Evolutionary conservation across 2,888 invertebrate species (phyloP), one percentile per base, ranked within the genome.

Genomic region (Colletes collaris): DNA sequence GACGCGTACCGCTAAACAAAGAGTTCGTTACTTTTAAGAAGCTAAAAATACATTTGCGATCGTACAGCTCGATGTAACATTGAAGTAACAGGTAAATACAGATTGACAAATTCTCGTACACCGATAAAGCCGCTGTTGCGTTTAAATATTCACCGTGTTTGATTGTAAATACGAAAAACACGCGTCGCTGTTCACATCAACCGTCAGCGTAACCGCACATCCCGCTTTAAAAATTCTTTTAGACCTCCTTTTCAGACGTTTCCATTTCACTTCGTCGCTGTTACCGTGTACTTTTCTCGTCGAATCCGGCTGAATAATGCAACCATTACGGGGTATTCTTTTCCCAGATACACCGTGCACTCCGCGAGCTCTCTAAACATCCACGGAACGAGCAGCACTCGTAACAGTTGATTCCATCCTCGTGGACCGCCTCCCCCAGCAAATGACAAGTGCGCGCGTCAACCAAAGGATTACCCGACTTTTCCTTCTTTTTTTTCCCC

Each of bases 271-370:
- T 69, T 78, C 53, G 75, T 59, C 68, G 59, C 64, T 60, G 59
- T 78, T 69, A 55, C 59, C 10, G 35, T 69, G 64, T 68, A 77
- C 75, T 75, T 68, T 68, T 59, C 77, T 64, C 68, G 53, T 75
- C 75, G 75, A 77, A 78, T 75, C 77, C 68, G 59, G 55, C 75
- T 78, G 75, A 75, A 75, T 69, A 78, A 78, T 78, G 68, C 77
- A 78, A 75, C 68, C 75, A 78, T 78, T 75, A 65, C 68, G 16
- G 59, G 75, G 75, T 78, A 75, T 75, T 78, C 77, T 75, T 55
- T 59, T 19, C 68, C 35, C 59, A 19, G 77, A 64, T 69, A 75
- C 68, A 53, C 46, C 46, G 27, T 64, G 64, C 50, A 59, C 53
- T 60, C 59, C 35, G 64, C 40, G 7, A 60, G 58, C 70, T 71